Conservation (phyloP, 2,797 vertebrate species). For the Sebastes matsubarae region DNA sequence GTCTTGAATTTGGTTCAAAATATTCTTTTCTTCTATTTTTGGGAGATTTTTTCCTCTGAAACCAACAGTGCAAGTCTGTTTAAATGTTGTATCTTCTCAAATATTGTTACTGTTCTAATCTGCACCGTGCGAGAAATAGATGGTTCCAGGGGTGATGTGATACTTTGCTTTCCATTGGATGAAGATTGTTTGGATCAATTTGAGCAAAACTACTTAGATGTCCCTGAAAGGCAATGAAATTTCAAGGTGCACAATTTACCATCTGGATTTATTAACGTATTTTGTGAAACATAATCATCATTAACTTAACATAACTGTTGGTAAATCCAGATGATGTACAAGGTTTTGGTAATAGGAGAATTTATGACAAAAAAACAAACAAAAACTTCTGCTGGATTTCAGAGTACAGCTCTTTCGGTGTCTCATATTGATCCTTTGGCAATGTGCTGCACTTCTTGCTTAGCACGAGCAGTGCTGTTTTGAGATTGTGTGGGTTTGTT, state of each 20-base stretch:
- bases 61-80: constrained; percentile 59
- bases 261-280: constrained; percentile 37
- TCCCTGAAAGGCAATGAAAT: constrained; percentile 2
- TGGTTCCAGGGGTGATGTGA: constrained; percentile 29
- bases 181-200: constrained; percentile 57
- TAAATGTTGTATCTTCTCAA: constrained; percentile 38
- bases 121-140: constrained; percentile 18
- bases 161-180: constrained; percentile 49
- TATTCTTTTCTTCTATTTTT: not conserved
- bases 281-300: constrained; percentile 1
- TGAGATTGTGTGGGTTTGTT: constrained; percentile 61
- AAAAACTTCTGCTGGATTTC: no score
- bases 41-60: constrained; percentile 52
- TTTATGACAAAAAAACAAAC: not conserved
- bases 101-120: constrained; percentile 24
- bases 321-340: constrained; percentile 32
- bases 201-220: constrained; percentile 38
- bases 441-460: constrained; percentile 75
- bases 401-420: constrained; percentile 31
- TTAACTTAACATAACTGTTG: not conserved
- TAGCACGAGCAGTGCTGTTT: constrained; percentile 67
- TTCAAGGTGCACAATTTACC: constrained; percentile 6
- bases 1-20: not conserved
- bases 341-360: constrained; percentile 6
- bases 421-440: constrained; percentile 70